phyloP scores from a whole-genome alignment of 2,888 invertebrate species.

The Platycheirus albimanus region DNA sequence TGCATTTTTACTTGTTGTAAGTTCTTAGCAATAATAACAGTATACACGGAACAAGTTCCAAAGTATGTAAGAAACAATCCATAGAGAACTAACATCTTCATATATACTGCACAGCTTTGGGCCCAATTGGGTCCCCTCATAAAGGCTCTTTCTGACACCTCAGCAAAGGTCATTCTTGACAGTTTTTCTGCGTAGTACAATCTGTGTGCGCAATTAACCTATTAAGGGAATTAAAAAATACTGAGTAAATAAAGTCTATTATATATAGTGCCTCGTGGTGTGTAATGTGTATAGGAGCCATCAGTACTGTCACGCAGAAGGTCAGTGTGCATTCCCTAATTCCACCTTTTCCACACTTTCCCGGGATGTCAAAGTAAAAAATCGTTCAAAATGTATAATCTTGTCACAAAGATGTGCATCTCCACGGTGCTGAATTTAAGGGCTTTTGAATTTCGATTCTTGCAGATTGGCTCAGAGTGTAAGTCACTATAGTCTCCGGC shows the following conservation, averaged over 20 bases:
- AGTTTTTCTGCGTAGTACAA: constrained; percentile 88
- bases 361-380: too few relatives aligned
- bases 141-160: constrained; percentile 92
- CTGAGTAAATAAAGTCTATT: neutral
- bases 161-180: constrained; percentile 92
- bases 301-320: too few relatives aligned
- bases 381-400: too few relatives aligned
- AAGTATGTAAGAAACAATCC: constrained; percentile 94
- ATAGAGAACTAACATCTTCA: constrained; percentile 80
- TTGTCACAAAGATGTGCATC: too few relatives aligned
- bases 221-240: neutral
- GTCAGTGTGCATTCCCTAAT: too few relatives aligned
- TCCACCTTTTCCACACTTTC: too few relatives aligned
- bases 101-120: constrained; percentile 85
- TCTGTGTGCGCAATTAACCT: constrained; percentile 93
- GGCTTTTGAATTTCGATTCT: too few relatives aligned
- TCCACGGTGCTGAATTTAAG: too few relatives aligned
- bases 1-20: constrained; percentile 85
- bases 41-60: constrained; percentile 98
- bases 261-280: too few relatives aligned
- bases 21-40: constrained; percentile 95
- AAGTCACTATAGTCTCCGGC: too few relatives aligned
- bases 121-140: constrained; percentile 89
- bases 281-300: too few relatives aligned
- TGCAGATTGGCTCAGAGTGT: too few relatives aligned